Conservation (phyloP, 53 echinoderm and acorn worm genomes). For the Arbacia lixula region DNA sequence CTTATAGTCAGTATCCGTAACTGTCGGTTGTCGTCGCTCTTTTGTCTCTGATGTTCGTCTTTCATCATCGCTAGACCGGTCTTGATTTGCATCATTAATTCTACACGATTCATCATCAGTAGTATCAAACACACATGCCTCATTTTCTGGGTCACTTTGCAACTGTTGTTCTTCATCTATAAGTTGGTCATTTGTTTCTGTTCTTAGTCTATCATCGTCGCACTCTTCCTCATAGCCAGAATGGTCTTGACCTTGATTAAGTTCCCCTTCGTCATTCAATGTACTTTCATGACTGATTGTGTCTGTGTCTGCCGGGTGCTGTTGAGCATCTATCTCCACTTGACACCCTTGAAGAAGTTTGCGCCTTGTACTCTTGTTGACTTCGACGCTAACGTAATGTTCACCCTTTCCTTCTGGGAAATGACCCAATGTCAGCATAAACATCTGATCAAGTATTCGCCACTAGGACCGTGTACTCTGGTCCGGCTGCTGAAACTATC, state of each 20-base stretch:
- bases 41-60: neutral
- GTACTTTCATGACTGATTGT: neutral
- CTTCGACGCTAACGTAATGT: slow-evolving; percentile 41
- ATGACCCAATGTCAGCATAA: slow-evolving; percentile 25
- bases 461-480: slow-evolving; percentile 12
- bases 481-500: slow-evolving; percentile 24
- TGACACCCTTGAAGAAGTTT: neutral
- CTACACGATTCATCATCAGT: neutral
- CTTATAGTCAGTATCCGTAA: no score
- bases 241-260: no score
- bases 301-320: neutral
- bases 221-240: no score
- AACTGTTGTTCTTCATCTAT: no score
- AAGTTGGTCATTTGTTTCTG: no score
- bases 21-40: neutral
- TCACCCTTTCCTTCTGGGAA: slow-evolving; percentile 45
- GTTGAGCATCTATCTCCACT: neutral
- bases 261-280: neutral
- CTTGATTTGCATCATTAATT: neutral
- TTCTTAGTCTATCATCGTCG: no score
- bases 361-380: neutral
- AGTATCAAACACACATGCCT: neutral
- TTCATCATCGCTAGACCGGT: neutral
- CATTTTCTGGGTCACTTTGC: slow-evolving; percentile 2
- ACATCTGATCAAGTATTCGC: neutral